Evolutionary conservation across 2,113 vertebrate genomes (phyloP), one percentile per base, ranked within the genome.

Genomic region (Atractosteus spatula): DNA sequence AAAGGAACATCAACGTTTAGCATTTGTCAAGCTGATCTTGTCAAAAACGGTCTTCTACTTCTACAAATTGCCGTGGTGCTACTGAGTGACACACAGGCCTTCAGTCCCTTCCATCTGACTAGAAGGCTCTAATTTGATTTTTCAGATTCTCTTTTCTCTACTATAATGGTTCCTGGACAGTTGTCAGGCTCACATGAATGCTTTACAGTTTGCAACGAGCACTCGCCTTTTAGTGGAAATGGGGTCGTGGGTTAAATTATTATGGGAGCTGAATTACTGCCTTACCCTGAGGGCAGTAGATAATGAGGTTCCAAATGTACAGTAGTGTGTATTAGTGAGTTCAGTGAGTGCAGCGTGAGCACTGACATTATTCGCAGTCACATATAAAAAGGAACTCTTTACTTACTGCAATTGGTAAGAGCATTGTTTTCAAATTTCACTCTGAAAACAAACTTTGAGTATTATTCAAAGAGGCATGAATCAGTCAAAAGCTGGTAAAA

Each of bases 201-300:
- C 51, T 68, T 55, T 55, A 55, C 10, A 51, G 47, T 68, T 68
- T 45, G 16, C 17, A 7, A 55, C 8, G 51, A 55, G 8, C 51
- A 17, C 47, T 29, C 29, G 66, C 16, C 16, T 68, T 47, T 68
- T 55, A 16, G 47, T 11, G 66, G 12, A 55, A 68, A 68, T 55
- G 47, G 29, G 55, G 42, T 73, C 64, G 61, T 16, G 55, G 71
- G 65, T 67, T 73, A 56, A 56, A 72, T 55, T 64, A 66, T 41
- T n/a, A 44, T 73, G 66, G 41, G 61, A 62, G 17, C 59, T 51
- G 41, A 54, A 73, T 57, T 59, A 54, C 43, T 73, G 47, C 61
- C 11, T 14, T 10, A 74, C 66, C 66, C 66, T 54, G 51, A 68
- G 51, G 66, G 66, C 41, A 16, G 54, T 29, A 73, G 45, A 61